Evolutionary conservation across 1,140 invertebrate species (phyloP).

Genomic region (Epicauta chinensis): DNA sequence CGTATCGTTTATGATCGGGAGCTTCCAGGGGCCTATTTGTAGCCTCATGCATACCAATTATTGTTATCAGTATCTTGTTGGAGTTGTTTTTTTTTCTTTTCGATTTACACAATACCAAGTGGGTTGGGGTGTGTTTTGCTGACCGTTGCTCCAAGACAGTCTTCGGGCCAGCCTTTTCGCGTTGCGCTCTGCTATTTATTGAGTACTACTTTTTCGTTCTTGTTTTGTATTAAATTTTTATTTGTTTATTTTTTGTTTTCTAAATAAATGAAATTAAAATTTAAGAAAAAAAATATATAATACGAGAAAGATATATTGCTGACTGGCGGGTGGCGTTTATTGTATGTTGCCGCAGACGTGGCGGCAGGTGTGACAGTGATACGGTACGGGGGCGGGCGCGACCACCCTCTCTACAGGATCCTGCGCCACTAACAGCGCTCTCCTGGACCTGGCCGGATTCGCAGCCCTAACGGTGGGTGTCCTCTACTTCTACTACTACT

Average conservation of each 20-base stretch:
- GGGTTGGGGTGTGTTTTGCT: constrained; percentile 21
- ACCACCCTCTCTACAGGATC: constrained; percentile 25
- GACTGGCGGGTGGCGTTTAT: constrained; percentile 20
- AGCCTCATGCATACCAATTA: too few species aligned
- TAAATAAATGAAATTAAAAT: neutral
- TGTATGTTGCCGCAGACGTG: constrained; percentile 19
- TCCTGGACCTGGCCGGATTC: constrained; percentile 40
- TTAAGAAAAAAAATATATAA: neutral
- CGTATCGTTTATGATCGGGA: too few species aligned
- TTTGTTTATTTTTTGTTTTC: too few species aligned
- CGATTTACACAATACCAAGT: neutral
- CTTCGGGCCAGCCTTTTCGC: constrained; percentile 41
- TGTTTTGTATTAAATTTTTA: neutral
- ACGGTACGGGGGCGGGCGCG: constrained; percentile 19
- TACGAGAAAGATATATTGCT: constrained; percentile 17
- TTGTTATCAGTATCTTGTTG: too few species aligned
- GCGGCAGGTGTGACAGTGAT: constrained; percentile 19
- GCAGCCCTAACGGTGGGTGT: constrained; percentile 36
- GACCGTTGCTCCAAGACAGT: constrained; percentile 44
- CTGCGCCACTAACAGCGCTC: constrained; percentile 33
- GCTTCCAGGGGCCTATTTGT: too few species aligned
- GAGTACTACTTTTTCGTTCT: constrained; percentile 1
- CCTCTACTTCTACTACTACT: neutral
- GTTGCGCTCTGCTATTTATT: constrained; percentile 12
- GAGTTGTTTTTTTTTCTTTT: too few species aligned